Base-by-base conservation (phyloP, 2,113 vertebrate species). In the Typhlomys cinereus region DNA sequence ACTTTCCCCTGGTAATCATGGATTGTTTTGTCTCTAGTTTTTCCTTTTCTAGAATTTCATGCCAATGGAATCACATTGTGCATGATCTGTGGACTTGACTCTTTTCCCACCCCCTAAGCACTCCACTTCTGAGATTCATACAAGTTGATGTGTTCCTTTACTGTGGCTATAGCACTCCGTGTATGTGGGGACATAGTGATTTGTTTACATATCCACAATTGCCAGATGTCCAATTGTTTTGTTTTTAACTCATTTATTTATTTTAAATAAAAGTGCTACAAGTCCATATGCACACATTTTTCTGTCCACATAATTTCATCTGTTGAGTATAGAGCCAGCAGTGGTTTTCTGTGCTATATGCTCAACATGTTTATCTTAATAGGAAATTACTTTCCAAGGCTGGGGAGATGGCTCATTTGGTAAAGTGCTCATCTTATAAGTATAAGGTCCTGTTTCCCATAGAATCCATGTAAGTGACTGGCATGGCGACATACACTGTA, bases 111-210 rank as follows among this genome's bases (percentile, higher is more conserved):
- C 31, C 13, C 5, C 18, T 9, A 4, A 74, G 74, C 23, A 4
- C 27, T 18, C 0, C 2, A 21, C 48, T 62, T 70, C 75, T 13
- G 25, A 39, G 21, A 21, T 46, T 64, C 34, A 27, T 25, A 21
- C n/a, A 4, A 2, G 6, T 41, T 2, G 34, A 17, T 48, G 20
- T 25, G 29, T 18, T 62, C 15, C 15, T 76, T 61, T 76, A 69
- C 15, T 31, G 10, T 5, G 46, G 18, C n/a, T n/a, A 4, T 9
- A 9, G 11, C 39, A 23, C 73, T 66, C 57, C 54, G n/a, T 4
- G 8, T 14, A 15, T 1, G 44, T n/a, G n/a, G n/a, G 44, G 5
- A 18, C 0, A 8, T 5, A 12, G 17, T n/a, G 75, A 2, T 57
- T 7, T 52, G 20, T 36, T 50, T 6, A 11, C 21, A 17, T 17